Percentiles rank a stretch among this genome's conserved stretches.
Evolutionary conservation across 2,113 vertebrate species (phyloP).

Genomic region (Promerops cafer): DNA sequence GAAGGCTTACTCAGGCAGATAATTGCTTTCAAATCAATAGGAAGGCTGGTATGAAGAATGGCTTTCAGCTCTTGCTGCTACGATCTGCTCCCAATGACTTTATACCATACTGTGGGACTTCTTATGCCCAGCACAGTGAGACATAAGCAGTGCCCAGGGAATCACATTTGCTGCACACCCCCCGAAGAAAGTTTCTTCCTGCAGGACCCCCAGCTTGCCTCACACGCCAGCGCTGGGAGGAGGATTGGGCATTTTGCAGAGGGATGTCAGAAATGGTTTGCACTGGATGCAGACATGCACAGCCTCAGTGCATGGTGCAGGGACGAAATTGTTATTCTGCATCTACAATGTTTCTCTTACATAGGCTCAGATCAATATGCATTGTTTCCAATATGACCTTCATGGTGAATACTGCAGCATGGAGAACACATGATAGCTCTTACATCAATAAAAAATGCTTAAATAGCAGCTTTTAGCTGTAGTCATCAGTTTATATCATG

Average conservation of each 20-base stretch:
- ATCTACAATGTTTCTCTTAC: not conserved
- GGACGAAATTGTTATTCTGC: not conserved
- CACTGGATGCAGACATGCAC: rapidly evolving
- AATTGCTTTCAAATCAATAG: constrained; percentile 3
- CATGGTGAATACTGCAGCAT: not conserved
- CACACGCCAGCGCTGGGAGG: rapidly evolving
- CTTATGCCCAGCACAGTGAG: not conserved
- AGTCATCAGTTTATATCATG: not conserved
- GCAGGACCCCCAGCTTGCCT: rapidly evolving
- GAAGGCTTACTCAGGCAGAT: not conserved
- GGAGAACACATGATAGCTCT: constrained; percentile 25
- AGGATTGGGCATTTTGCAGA: not conserved
- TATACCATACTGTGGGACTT: not conserved
- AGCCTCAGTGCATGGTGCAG: too few species aligned
- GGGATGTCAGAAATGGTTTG: not conserved
- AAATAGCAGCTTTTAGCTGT: constrained; percentile 35
- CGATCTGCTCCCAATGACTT: not conserved
- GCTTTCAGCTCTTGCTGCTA: not conserved
- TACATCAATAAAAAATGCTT: not conserved
- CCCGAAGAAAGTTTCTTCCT: not conserved
- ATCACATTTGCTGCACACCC: not conserved
- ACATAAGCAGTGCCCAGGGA: not conserved
- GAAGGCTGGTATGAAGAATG: not conserved
- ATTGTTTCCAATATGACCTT: constrained; percentile 18
- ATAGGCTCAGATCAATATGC: not conserved